Evolutionary conservation across 2,888 invertebrate genomes (phyloP).

Genomic region (Bellardia bayeri): DNA sequence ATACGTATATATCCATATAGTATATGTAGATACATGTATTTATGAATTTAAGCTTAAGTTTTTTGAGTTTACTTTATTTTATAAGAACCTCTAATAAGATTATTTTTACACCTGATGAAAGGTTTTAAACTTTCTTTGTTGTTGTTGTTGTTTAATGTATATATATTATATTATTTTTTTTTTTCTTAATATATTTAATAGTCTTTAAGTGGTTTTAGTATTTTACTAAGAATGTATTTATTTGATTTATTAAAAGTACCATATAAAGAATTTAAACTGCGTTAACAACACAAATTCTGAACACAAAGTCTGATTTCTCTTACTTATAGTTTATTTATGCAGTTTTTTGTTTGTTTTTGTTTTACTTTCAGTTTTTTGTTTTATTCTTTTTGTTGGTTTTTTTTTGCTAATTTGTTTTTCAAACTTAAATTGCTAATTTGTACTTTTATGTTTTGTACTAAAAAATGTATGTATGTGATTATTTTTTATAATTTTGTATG

Average conservation of each 20-base stretch:
- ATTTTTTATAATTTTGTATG: conserved; percentile 57
- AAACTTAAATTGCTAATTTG: conserved; percentile 81
- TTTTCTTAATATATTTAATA: conserved; percentile 52
- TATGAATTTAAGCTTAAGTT: conserved; percentile 71
- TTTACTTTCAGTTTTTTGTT: conserved; percentile 11
- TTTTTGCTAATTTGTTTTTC: conserved; percentile 70
- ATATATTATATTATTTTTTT: conserved; percentile 23
- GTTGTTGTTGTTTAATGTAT: conserved; percentile 27
- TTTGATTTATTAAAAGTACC: conserved; percentile 48
- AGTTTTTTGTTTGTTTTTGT: conserved; percentile 30
- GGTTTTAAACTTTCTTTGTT: conserved; percentile 59
- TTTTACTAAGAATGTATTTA: conserved; percentile 69
- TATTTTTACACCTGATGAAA: conserved; percentile 68
- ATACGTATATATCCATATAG: conserved; percentile 4
- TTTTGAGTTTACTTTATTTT: conserved; percentile 73
- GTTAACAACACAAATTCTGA: conserved; percentile 53
- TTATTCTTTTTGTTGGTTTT: conserved; percentile 25
- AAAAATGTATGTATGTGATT: conserved; percentile 73
- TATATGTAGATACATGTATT: no score
- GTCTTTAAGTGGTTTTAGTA: conserved; percentile 72
- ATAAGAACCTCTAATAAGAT: conserved; percentile 73
- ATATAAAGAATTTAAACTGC: conserved; percentile 57
- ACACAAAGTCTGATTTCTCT: conserved; percentile 25
- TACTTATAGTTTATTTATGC: conserved; percentile 47
- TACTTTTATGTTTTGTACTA: conserved; percentile 81